Percentiles rank a stretch among this genome's conserved stretches.
Conservation (phyloP, 1,140 invertebrate species). For the Olivierus martensii region DNA sequence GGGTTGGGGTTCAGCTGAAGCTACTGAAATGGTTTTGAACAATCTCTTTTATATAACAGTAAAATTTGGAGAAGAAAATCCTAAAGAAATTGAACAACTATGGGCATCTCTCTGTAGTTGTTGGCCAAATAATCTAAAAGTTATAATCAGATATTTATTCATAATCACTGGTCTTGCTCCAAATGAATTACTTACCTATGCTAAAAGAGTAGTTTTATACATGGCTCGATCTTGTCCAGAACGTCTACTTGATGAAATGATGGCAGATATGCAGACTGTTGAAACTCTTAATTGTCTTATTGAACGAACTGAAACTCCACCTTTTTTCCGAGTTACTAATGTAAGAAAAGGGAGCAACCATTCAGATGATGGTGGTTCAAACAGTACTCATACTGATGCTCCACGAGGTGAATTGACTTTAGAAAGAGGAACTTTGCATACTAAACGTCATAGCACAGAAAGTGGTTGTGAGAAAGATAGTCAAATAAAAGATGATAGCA, state of each 20-base stretch:
- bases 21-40: slow-evolving; percentile 99
- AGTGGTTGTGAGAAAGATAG: slow-evolving; percentile 36
- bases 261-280: slow-evolving; percentile 81
- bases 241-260: slow-evolving; percentile 85
- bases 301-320: slow-evolving; percentile 90
- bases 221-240: slow-evolving; percentile 78
- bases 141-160: slow-evolving; percentile 93
- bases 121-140: slow-evolving; percentile 93
- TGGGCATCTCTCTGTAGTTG: slow-evolving; percentile 91
- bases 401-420: slow-evolving; percentile 23
- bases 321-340: slow-evolving; percentile 85
- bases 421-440: slow-evolving; percentile 89
- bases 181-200: slow-evolving; percentile 72
- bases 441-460: slow-evolving; percentile 86
- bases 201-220: slow-evolving; percentile 87
- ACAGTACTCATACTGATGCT: slow-evolving; percentile 24
- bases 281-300: slow-evolving; percentile 90
- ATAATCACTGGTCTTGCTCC: slow-evolving; percentile 93
- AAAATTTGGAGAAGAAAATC: slow-evolving; percentile 91
- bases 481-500: slow-evolving; percentile 18
- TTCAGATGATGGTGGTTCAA: slow-evolving; percentile 44
- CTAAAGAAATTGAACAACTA: slow-evolving; percentile 84
- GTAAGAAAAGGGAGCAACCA: slow-evolving; percentile 80
- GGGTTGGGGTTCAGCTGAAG: slow-evolving; percentile 93
- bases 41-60: slow-evolving; percentile 97